Evolutionary conservation across 2,888 invertebrate species (phyloP).

Genomic region (Terebella lapidaria): DNA sequence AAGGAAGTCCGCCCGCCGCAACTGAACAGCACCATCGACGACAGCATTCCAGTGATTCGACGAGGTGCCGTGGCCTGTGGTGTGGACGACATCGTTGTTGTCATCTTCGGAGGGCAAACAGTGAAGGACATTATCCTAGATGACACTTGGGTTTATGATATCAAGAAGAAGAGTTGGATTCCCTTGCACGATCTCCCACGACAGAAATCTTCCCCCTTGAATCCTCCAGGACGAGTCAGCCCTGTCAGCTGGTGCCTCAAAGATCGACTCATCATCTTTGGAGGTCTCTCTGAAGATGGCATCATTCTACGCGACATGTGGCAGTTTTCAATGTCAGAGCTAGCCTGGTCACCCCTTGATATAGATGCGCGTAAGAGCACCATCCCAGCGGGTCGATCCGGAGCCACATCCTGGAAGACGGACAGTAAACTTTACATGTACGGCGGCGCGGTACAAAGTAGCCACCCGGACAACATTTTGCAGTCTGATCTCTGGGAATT

Average conservation of each 20-base stretch:
- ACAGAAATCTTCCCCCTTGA: too few species aligned
- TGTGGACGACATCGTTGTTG: background rate
- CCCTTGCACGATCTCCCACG: too few species aligned
- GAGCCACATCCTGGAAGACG: background rate
- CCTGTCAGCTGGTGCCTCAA: background rate
- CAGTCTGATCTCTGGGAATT: background rate
- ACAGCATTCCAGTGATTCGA: background rate
- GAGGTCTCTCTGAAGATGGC: background rate
- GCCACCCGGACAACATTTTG: background rate
- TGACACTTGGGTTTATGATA: background rate
- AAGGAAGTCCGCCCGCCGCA: background rate
- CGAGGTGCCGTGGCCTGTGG: background rate
- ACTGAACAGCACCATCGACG: background rate
- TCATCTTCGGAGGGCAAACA: background rate
- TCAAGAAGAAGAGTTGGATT: background rate
- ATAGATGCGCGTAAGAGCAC: background rate
- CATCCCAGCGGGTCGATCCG: background rate
- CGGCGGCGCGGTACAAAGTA: background rate
- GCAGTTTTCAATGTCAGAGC: background rate
- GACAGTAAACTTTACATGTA: background rate
- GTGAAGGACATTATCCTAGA: background rate
- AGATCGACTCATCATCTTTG: background rate
- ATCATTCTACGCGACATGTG: background rate
- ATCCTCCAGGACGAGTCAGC: background rate
- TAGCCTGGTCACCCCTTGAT: background rate